These are phyloP conservation scores for Protonemura montana DNA, from an alignment of 2,888 invertebrate genomes.

Conservation along the genomic window DNA sequence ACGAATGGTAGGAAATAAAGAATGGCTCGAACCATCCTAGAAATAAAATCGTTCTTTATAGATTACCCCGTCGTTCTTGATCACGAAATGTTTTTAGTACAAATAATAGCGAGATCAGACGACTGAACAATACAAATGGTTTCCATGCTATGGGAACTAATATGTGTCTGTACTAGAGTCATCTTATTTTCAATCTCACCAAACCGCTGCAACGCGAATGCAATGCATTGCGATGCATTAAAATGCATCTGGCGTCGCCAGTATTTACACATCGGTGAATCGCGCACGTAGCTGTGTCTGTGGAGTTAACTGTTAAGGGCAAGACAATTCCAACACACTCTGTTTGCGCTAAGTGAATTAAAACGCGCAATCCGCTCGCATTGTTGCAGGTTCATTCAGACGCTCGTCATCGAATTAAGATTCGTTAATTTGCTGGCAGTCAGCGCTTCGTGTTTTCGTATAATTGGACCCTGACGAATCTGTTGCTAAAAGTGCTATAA, in stretches of 20 bases:
- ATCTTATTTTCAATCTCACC: constrained; percentile 28
- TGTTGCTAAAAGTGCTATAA: background rate
- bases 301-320: background rate
- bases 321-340: background rate
- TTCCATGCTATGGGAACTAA: constrained; percentile 32
- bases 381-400: background rate
- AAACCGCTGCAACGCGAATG: constrained; percentile 27
- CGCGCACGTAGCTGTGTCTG: background rate
- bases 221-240: too few species aligned
- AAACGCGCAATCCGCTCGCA: background rate
- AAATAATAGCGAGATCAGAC: constrained; percentile 1
- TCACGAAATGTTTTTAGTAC: background rate
- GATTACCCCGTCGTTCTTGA: background rate
- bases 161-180: background rate
- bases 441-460: background rate
- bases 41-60: constrained; percentile 1
- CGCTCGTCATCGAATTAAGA: background rate
- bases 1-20: background rate
- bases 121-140: background rate
- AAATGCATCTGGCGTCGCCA: constrained; percentile 24
- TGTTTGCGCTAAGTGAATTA: background rate
- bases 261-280: constrained; percentile 1
- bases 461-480: background rate
- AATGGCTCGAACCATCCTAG: background rate
- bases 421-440: background rate